A percentile compares a stretch with the other conserved stretches of the same genome.
Conservation (phyloP, 64 coral and sea anemone species). For the Astreopora myriophthalma region DNA sequence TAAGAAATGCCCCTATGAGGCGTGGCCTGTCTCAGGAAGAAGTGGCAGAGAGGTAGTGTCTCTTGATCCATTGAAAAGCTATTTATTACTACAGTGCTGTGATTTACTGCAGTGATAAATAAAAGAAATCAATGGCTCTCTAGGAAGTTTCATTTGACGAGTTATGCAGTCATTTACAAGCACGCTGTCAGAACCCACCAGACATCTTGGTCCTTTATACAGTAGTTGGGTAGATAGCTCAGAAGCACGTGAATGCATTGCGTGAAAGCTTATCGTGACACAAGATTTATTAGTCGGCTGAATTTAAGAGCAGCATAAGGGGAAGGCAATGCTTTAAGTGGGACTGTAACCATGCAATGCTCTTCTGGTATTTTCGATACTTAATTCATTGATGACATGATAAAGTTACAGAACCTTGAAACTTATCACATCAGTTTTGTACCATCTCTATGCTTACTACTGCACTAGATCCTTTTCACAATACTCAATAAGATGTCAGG, state of each 20-base stretch:
- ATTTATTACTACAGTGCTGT: constrained; percentile 41
- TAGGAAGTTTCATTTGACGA: background rate
- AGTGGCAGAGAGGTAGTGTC: constrained; percentile 51
- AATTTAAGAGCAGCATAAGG: background rate
- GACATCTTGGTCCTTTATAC: background rate
- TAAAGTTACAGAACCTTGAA: too few species aligned
- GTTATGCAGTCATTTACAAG: background rate
- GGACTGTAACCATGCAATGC: background rate
- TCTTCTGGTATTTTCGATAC: background rate
- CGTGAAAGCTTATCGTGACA: background rate
- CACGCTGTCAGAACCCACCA: background rate
- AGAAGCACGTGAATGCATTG: background rate
- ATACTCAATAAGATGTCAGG: too few species aligned
- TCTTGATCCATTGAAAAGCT: constrained; percentile 1
- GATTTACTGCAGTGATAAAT: constrained; percentile 40
- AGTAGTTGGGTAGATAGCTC: background rate
- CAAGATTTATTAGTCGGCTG: background rate
- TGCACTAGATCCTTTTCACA: too few species aligned
- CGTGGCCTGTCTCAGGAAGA: constrained; percentile 39
- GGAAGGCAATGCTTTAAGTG: background rate
- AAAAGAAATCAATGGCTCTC: constrained; percentile 16
- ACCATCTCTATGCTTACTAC: too few species aligned
- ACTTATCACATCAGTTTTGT: too few species aligned
- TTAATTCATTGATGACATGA: background rate
- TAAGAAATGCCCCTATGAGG: constrained; percentile 58